Evolutionary conservation across 2,797 vertebrate species (phyloP).

Genomic region (Tenualosa ilisha): DNA sequence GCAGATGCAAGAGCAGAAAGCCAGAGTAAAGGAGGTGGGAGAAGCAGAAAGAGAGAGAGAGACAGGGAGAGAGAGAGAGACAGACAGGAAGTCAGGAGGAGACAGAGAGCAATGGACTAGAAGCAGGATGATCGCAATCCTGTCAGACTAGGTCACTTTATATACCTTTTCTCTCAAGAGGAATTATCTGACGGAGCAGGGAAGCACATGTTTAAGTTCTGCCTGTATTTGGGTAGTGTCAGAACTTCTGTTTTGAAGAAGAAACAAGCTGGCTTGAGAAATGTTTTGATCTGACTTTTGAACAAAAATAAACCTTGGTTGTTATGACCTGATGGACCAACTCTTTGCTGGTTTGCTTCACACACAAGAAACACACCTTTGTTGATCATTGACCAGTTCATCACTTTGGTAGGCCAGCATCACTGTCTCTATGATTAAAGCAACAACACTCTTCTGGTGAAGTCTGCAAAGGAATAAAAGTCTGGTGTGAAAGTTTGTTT

Average conservation of each 20-base stretch:
- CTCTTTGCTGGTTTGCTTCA: not conserved
- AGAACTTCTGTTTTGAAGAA: not conserved
- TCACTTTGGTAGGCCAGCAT: not conserved
- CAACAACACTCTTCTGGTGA: not conserved
- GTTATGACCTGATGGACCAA: not conserved
- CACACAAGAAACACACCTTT: not conserved
- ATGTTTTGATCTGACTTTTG: not conserved
- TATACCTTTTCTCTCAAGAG: not conserved
- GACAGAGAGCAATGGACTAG: not conserved
- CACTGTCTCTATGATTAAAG: not conserved
- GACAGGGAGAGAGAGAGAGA: not conserved
- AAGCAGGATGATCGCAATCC: not conserved
- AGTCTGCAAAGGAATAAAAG: not conserved
- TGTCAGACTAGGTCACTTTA: constrained; percentile 12
- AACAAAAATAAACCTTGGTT: not conserved
- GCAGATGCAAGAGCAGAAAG: not conserved
- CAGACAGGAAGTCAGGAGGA: not conserved
- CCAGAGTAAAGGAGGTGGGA: not conserved
- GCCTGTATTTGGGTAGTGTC: not conserved
- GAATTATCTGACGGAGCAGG: not conserved
- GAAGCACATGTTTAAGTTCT: not conserved
- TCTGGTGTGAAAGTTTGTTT: not conserved
- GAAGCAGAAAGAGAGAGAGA: not conserved
- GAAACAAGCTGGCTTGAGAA: not conserved
- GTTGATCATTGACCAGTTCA: not conserved